phyloP scores from a whole-genome alignment of 2,113 vertebrate species.

The Tyto alba region DNA sequence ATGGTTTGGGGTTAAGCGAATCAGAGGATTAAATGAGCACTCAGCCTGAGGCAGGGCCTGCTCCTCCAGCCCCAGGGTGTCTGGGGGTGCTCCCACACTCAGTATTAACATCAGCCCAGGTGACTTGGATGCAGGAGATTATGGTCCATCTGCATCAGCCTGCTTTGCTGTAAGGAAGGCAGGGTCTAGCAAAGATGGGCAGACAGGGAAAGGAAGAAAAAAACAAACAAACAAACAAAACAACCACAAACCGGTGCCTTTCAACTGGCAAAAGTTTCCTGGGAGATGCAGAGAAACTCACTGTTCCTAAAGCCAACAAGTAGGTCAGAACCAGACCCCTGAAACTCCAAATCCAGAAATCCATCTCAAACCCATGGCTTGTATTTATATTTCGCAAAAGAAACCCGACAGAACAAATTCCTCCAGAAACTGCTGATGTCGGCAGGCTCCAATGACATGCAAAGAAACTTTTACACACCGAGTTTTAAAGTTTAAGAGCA shows the following conservation, averaged over 20 bases:
- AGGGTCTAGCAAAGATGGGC: background rate
- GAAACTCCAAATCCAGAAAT: background rate
- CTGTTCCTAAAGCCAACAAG: background rate
- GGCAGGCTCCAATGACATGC: background rate
- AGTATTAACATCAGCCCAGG: background rate
- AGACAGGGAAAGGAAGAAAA: background rate
- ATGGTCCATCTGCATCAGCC: background rate
- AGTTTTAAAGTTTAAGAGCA: background rate
- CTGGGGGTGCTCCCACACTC: background rate
- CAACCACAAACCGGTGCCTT: rapidly evolving
- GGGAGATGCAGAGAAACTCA: background rate
- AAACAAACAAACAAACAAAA: background rate
- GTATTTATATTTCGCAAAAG: background rate
- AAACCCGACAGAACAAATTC: background rate
- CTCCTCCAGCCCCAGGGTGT: background rate
- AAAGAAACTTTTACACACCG: background rate
- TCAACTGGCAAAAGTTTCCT: background rate
- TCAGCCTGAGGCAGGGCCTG: background rate
- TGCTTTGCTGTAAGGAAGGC: background rate
- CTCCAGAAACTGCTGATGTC: conserved; percentile 12
- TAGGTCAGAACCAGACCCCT: background rate
- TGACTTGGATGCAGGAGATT: background rate
- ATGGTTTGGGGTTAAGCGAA: background rate
- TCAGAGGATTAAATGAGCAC: background rate
- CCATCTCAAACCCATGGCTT: background rate